A percentile compares a stretch with the other conserved stretches of the same genome.
These are phyloP conservation scores for Tanytarsus gracilentus DNA, from an alignment of 2,888 invertebrate genomes.

Conservation along the genomic window DNA sequence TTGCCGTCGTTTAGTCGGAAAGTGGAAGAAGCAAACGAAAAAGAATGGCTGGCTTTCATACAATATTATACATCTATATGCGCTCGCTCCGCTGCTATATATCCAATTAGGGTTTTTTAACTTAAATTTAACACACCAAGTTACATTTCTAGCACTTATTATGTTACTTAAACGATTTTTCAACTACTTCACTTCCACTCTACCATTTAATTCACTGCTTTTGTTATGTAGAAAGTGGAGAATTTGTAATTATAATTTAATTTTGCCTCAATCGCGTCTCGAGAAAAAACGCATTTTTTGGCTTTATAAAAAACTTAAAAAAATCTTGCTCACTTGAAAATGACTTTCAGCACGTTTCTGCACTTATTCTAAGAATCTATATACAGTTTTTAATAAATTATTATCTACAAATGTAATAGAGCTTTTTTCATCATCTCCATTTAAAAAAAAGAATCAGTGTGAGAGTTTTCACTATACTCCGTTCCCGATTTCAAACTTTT, in stretches of 20 bases:
- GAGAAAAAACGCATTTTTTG: slow-evolving; percentile 16
- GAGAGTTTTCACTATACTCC: slow-evolving; percentile 22
- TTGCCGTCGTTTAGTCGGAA: slow-evolving; percentile 28
- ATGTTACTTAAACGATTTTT: slow-evolving; percentile 1
- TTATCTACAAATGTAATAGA: slow-evolving; percentile 24
- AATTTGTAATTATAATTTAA: slow-evolving; percentile 20
- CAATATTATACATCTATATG: no score
- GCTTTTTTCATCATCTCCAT: slow-evolving; percentile 27
- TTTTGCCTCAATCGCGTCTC: slow-evolving; percentile 23
- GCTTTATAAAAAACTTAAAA: slow-evolving; percentile 1
- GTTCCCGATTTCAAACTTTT: slow-evolving; percentile 21
- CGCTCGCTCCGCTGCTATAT: background rate
- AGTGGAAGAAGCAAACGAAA: slow-evolving; percentile 28
- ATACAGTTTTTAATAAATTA: slow-evolving; percentile 23
- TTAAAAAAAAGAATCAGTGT: slow-evolving; percentile 19
- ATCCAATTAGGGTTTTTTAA: slow-evolving; percentile 3
- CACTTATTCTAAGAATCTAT: slow-evolving; percentile 20
- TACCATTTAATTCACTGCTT: slow-evolving; percentile 22
- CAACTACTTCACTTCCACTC: background rate
- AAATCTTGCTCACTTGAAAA: slow-evolving; percentile 6
- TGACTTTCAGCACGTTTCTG: slow-evolving; percentile 10
- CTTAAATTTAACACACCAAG: background rate
- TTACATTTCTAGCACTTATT: background rate
- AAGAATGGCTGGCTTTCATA: slow-evolving; percentile 28
- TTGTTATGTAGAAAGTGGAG: slow-evolving; percentile 2